A percentile compares a stretch with the other conserved stretches of the same genome.
phyloP scores from a whole-genome alignment of 2,888 invertebrate species.

The Athrips mouffetella region DNA sequence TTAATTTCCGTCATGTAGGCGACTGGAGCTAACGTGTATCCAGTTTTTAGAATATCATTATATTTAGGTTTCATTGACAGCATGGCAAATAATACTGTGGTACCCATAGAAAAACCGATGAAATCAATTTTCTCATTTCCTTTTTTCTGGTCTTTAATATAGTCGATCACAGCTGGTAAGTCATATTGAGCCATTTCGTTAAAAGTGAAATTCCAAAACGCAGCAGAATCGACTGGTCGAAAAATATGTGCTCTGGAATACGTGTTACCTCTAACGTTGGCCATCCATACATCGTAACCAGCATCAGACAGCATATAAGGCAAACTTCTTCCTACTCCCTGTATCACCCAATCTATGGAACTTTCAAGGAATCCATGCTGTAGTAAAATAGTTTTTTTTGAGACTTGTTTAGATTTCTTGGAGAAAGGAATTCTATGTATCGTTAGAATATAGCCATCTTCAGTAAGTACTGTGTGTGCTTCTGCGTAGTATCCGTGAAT shows the following conservation, averaged over 20 bases:
- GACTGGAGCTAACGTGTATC: conserved; percentile 84
- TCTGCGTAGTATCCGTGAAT: conserved; percentile 83
- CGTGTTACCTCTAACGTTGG: conserved; percentile 89
- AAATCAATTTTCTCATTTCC: conserved; percentile 79
- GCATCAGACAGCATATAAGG: conserved; percentile 82
- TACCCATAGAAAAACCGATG: conserved; percentile 95
- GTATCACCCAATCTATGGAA: conserved; percentile 87
- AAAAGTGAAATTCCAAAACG: conserved; percentile 88
- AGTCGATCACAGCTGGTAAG: conserved; percentile 91
- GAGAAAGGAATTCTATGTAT: conserved; percentile 87
- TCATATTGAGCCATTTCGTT: conserved; percentile 94
- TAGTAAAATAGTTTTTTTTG: conserved; percentile 79
- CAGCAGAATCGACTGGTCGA: conserved; percentile 67
- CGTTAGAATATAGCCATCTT: conserved; percentile 90
- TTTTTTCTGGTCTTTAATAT: conserved; percentile 67
- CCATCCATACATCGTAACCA: conserved; percentile 90
- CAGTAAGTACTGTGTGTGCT: conserved; percentile 83
- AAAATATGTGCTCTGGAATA: conserved; percentile 83
- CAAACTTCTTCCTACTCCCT: conserved; percentile 80
- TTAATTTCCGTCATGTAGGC: conserved; percentile 82
- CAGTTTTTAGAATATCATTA: conserved; percentile 81
- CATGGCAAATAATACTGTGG: conserved; percentile 85
- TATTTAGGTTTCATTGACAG: conserved; percentile 83
- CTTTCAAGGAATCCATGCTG: conserved; percentile 90
- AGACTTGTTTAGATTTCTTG: conserved; percentile 39